Evolutionary conservation across 2,888 invertebrate species (phyloP).

Genomic region (Ethmia dodecea): DNA sequence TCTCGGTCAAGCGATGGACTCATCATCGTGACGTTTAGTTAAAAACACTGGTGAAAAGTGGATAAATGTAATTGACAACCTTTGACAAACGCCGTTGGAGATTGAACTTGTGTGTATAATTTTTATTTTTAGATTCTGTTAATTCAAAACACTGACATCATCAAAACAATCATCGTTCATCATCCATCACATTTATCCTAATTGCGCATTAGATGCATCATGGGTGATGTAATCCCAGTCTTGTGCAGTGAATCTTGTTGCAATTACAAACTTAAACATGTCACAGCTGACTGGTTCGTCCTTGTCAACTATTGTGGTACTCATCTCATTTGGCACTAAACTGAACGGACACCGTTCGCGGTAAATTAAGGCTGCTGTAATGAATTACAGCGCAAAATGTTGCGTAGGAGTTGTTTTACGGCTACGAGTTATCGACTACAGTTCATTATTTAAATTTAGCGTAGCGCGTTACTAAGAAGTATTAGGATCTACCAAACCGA

Average conservation of each 20-base stretch:
- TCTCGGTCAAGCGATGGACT: too few species aligned
- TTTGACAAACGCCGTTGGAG: too few species aligned
- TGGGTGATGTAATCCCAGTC: neutral
- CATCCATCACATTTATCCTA: neutral
- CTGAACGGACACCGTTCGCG: neutral
- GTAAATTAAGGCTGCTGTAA: slow-evolving; percentile 1
- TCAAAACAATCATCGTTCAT: neutral
- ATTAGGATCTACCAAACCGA: too few species aligned
- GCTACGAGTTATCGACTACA: too few species aligned
- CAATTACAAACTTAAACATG: slow-evolving; percentile 12
- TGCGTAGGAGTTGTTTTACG: neutral
- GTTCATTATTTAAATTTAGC: slow-evolving; percentile 1
- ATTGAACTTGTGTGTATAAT: too few species aligned
- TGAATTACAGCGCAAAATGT: neutral
- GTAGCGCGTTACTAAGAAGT: too few species aligned
- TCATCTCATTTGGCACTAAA: slow-evolving; percentile 29
- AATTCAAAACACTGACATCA: too few species aligned
- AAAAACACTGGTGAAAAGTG: too few species aligned
- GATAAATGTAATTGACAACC: too few species aligned
- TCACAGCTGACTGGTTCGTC: slow-evolving; percentile 12
- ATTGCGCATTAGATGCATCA: too few species aligned
- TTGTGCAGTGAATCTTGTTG: slow-evolving; percentile 1
- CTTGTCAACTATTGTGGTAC: slow-evolving; percentile 23
- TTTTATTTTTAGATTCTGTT: too few species aligned
- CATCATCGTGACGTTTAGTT: too few species aligned